A percentile compares a stretch with the other conserved stretches of the same genome.
Evolutionary conservation across 2,888 invertebrate genomes (phyloP).

Genomic region (Keiferia lycopersicella): DNA sequence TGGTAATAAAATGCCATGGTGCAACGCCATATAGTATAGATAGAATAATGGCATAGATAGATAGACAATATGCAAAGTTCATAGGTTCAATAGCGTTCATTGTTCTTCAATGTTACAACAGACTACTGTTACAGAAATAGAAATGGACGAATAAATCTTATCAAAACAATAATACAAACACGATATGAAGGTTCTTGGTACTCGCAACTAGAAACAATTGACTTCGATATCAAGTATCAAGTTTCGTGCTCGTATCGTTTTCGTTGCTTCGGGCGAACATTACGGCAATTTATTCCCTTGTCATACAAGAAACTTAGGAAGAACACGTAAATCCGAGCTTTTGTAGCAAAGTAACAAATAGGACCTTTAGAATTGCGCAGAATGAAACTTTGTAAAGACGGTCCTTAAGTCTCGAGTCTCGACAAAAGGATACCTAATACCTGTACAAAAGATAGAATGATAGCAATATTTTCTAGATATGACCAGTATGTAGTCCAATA

Average conservation of each 20-base stretch:
- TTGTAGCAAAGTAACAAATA: constrained; percentile 6
- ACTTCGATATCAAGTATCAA: constrained; percentile 7
- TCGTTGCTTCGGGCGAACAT: constrained; percentile 9
- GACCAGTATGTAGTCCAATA: background rate
- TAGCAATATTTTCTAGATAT: constrained; percentile 2
- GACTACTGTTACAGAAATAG: constrained; percentile 37
- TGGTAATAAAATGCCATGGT: constrained; percentile 33
- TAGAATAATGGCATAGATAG: constrained; percentile 38
- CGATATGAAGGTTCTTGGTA: constrained; percentile 5
- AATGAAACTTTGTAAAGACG: constrained; percentile 7
- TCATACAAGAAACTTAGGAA: constrained; percentile 7
- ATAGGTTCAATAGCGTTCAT: constrained; percentile 69
- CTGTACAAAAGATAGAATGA: constrained; percentile 2
- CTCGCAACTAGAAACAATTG: constrained; percentile 11
- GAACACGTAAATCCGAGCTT: constrained; percentile 13
- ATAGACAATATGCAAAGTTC: constrained; percentile 66
- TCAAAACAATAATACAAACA: background rate
- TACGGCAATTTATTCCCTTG: constrained; percentile 14
- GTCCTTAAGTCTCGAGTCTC: background rate
- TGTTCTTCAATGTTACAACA: constrained; percentile 67
- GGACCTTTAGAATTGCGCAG: constrained; percentile 4
- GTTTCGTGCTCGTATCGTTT: constrained; percentile 12
- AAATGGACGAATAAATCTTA: constrained; percentile 18
- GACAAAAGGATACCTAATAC: constrained; percentile 5
- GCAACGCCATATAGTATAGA: too few species aligned